A percentile compares a stretch with the other conserved stretches of the same genome.
Conservation (phyloP, 2,888 invertebrate genomes). For the Parapristionchus giblindavisi region DNA sequence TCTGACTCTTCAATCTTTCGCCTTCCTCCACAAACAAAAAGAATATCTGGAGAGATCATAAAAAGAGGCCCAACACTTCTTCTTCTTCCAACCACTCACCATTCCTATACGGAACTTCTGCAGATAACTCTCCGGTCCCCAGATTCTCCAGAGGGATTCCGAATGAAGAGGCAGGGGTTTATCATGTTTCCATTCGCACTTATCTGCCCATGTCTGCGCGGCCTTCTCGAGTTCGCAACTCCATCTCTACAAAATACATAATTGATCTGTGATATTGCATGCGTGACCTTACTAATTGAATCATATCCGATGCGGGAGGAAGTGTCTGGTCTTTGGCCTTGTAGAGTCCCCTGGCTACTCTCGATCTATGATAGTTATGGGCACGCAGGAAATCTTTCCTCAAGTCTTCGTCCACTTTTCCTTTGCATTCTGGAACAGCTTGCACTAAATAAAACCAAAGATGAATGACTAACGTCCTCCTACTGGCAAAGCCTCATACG, state of each 20-base stretch:
- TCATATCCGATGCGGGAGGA: constrained; percentile 35
- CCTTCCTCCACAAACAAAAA: not conserved
- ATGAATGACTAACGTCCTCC: constrained; percentile 12
- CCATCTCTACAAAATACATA: constrained; percentile 30
- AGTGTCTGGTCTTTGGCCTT: constrained; percentile 29
- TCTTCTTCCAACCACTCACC: constrained; percentile 4
- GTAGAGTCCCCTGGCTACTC: constrained; percentile 32
- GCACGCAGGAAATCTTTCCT: constrained; percentile 30
- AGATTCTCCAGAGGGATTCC: constrained; percentile 37
- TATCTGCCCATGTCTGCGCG: constrained; percentile 34
- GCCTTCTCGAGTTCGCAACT: constrained; percentile 36
- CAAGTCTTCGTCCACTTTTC: not conserved
- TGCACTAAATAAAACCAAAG: not conserved
- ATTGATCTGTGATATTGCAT: constrained; percentile 26
- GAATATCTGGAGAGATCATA: not conserved
- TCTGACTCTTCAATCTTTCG: too few relatives aligned
- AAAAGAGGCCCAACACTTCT: not conserved
- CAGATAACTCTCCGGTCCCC: constrained; percentile 38
- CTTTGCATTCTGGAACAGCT: constrained; percentile 26
- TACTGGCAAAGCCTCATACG: constrained; percentile 14
- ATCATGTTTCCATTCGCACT: constrained; percentile 34
- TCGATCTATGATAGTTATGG: constrained; percentile 31
- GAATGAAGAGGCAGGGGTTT: constrained; percentile 37
- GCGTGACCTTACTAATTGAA: constrained; percentile 17
- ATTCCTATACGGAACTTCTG: constrained; percentile 33